These are phyloP conservation scores for Montipora efflorescens DNA, from an alignment of 64 coral and sea anemone genomes.

Conservation along the genomic window DNA sequence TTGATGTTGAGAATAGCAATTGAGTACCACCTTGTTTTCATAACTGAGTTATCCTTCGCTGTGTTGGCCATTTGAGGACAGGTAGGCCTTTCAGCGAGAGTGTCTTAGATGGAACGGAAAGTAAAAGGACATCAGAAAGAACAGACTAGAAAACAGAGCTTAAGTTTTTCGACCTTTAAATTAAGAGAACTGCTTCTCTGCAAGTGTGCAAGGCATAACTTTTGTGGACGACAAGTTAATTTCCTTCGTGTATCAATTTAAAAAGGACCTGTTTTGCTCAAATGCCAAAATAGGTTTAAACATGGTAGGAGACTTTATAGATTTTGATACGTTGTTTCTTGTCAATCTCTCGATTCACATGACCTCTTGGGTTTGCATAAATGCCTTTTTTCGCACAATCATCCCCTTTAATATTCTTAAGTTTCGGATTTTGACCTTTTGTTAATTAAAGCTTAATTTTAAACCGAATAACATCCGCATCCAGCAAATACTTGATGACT, in stretches of 20 bases:
- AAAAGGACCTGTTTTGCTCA: not conserved
- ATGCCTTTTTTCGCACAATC: not conserved
- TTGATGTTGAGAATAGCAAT: slow-evolving; percentile 12
- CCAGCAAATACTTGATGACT: not conserved
- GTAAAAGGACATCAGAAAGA: not conserved
- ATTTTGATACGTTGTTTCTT: not conserved
- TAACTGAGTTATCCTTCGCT: not conserved
- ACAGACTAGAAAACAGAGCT: not conserved
- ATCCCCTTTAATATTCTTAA: not conserved
- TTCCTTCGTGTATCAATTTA: too few relatives aligned
- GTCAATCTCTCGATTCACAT: not conserved
- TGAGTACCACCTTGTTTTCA: not conserved
- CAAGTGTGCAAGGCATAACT: too few relatives aligned
- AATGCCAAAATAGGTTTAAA: not conserved
- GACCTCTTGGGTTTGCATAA: not conserved
- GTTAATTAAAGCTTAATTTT: not conserved
- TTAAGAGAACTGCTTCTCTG: not conserved
- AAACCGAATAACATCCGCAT: not conserved
- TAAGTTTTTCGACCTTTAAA: slow-evolving; percentile 1
- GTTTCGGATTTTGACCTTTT: not conserved
- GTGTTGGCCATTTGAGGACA: not conserved
- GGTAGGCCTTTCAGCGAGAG: not conserved
- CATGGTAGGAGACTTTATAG: too few relatives aligned
- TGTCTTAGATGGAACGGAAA: not conserved
- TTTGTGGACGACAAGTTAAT: too few relatives aligned